Percentiles rank a stretch among this genome's conserved stretches.
phyloP scores from a whole-genome alignment of 2,113 vertebrate species.

The Anolis sagrei region DNA sequence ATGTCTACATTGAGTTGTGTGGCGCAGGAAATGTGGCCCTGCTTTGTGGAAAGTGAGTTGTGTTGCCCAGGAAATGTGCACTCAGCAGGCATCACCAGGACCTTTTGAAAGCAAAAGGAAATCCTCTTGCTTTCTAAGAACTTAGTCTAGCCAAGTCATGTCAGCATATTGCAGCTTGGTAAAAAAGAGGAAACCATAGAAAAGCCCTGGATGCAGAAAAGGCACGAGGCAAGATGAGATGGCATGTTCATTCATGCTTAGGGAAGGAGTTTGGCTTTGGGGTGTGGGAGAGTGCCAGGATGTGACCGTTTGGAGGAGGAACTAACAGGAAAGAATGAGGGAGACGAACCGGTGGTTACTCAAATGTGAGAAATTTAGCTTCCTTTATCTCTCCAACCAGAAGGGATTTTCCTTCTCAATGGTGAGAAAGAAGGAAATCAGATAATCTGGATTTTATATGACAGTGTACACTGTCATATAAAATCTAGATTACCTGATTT shows the following conservation, averaged over 20 bases:
- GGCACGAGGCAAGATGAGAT: neutral
- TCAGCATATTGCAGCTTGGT: neutral
- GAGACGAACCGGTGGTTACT: neutral
- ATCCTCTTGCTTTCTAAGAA: slow-evolving; percentile 6
- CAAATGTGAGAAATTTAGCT: neutral
- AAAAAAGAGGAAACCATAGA: slow-evolving; percentile 5
- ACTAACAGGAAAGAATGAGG: too few relatives aligned
- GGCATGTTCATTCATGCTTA: neutral
- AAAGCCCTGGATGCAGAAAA: neutral
- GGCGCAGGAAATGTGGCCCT: too few relatives aligned
- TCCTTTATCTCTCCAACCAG: neutral
- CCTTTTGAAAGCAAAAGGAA: neutral
- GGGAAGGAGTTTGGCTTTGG: neutral
- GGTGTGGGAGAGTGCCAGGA: neutral
- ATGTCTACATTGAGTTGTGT: too few relatives aligned
- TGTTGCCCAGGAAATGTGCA: neutral
- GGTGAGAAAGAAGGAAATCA: too few relatives aligned
- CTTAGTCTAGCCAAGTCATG: neutral
- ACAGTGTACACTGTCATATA: too few relatives aligned
- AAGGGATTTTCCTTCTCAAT: too few relatives aligned
- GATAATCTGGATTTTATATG: too few relatives aligned
- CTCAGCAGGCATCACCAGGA: neutral
- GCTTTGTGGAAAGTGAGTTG: too few relatives aligned
- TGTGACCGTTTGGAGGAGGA: neutral
- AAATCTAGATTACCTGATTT: too few relatives aligned